Percentiles rank a stretch among this genome's conserved stretches.
Conservation (phyloP, 2,113 vertebrate species). For the Ursus arctos region DNA sequence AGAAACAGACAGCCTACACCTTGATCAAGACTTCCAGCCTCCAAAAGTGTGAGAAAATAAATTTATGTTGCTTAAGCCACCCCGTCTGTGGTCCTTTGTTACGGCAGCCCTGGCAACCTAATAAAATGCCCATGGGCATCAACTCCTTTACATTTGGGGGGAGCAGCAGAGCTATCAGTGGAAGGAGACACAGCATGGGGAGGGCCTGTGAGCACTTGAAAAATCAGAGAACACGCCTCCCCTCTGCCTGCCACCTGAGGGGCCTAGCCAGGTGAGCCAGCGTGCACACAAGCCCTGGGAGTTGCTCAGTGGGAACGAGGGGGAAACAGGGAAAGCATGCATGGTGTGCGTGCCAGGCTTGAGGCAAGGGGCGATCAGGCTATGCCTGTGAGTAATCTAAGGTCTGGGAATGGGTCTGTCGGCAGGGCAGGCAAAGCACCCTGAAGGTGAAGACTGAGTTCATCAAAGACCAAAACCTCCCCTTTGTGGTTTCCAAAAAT, state of each 20-base stretch:
- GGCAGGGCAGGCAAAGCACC: neutral
- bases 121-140: too few relatives aligned
- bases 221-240: neutral
- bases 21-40: neutral
- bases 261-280: neutral
- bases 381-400: neutral
- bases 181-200: neutral
- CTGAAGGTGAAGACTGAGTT: neutral
- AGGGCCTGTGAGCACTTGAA: neutral
- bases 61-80: neutral
- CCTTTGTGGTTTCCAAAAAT: neutral
- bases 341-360: neutral
- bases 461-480: neutral
- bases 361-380: neutral
- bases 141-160: fast-evolving
- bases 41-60: neutral
- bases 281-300: fast-evolving
- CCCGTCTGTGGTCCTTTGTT: neutral
- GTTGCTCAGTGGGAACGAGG: fast-evolving
- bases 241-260: too few relatives aligned
- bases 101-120: neutral
- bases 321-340: neutral
- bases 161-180: fast-evolving
- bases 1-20: neutral
- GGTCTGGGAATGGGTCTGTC: neutral